Evolutionary conservation across 1,140 invertebrate species (phyloP), one percentile per base, ranked within the genome.

Genomic region (Zophobas morio): DNA sequence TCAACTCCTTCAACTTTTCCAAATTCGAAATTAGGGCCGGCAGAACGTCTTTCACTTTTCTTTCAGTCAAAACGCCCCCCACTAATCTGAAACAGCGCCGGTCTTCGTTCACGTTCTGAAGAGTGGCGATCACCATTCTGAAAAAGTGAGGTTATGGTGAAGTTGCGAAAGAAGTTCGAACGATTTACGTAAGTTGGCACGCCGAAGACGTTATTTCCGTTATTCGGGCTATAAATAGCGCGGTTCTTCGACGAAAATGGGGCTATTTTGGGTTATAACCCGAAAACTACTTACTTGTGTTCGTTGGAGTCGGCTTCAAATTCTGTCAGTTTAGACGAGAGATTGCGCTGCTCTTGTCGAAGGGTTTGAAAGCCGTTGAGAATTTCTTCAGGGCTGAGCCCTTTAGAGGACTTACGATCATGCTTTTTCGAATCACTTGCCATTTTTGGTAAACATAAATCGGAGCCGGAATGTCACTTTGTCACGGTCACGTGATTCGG

Each of bases 81-180:
- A 99, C 93, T 90, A 98, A 93, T 83, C 96, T 91, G 85, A 95
- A 99, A 87, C 97, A 99, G 87, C 96, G 98, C 81, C 96, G 91
- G 56, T 93, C 91, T 33, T 90, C 91, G 81, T 96, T 94, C 1
- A 98, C 93, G 70, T 93, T 93, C 87, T 96, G 94, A 53, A 99
- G 87, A 36, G 96, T 97, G 81, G 98, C 97, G 82, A 98, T 94
- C 4, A 99, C 98, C 84, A 98, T 93, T 87, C 98, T 99, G 87
- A 81, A 92, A 89, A 81, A 81, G 82, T 82, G 63, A 57, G 75
- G 36, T 79, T 75, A 78, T 49, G 63, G 20, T 20, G 20, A 20
- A 20, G 20, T 20, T 20, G 20, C 20, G 20, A 20, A 20, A 20
- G 20, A 20, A 20, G 20, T 20, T 20, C 20, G 20, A 20, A 20